A percentile compares a stretch with the other conserved stretches of the same genome.
phyloP scores from a whole-genome alignment of 2,888 invertebrate genomes.

The Pristionchus japonicus region DNA sequence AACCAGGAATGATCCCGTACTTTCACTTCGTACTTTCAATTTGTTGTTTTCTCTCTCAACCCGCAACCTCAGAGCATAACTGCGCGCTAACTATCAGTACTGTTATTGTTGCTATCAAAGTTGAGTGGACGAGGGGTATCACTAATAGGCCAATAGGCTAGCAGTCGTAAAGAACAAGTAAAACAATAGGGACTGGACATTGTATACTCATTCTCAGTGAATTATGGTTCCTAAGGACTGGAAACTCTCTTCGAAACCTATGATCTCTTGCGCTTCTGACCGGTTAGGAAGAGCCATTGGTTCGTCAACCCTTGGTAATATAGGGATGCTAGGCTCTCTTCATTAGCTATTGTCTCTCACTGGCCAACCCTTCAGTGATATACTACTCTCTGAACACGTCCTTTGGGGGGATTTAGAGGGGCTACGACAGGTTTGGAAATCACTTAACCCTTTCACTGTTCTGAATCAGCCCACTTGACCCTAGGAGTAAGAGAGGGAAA shows the following conservation, averaged over 20 bases:
- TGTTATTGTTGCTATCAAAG: constrained; percentile 9
- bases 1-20: constrained; percentile 6
- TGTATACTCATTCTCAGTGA: not conserved
- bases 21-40: constrained; percentile 18
- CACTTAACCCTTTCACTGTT: constrained; percentile 12
- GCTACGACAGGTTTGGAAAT: constrained; percentile 20
- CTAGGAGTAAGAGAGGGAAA: not conserved
- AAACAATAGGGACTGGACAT: constrained; percentile 5
- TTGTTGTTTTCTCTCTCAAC: not conserved
- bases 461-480: constrained; percentile 36
- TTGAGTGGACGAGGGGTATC: not conserved
- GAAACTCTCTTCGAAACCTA: not conserved
- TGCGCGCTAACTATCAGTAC: not conserved
- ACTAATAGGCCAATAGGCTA: not conserved
- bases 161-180: not conserved
- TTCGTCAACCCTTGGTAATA: too few species aligned
- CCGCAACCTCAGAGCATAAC: not conserved
- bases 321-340: too few species aligned
- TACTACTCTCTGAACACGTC: constrained; percentile 6
- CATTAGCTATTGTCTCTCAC: not conserved
- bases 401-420: not conserved
- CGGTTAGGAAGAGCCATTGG: too few species aligned
- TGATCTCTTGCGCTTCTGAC: not conserved
- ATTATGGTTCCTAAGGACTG: not conserved
- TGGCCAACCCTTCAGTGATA: not conserved